These are phyloP conservation scores for Nylanderia fulva DNA, from an alignment of 1,140 invertebrate species.

Conservation along the genomic window DNA sequence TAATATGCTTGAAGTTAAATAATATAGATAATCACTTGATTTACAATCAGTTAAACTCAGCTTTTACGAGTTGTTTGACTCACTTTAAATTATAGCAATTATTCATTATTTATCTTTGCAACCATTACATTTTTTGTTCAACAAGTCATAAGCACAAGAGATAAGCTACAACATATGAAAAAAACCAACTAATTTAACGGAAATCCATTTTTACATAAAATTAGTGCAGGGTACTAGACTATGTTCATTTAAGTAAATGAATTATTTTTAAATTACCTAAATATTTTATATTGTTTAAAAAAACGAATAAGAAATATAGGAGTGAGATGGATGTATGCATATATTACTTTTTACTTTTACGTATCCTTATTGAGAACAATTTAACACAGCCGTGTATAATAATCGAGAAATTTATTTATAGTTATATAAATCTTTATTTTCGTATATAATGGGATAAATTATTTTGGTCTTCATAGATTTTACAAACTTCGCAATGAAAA, in stretches of 20 bases:
- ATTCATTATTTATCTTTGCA: too few relatives aligned
- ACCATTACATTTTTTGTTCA: too few relatives aligned
- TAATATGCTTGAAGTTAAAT: too few relatives aligned
- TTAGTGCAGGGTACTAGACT: too few relatives aligned
- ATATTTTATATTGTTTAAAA: neutral
- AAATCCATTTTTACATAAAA: too few relatives aligned
- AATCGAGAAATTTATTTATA: neutral
- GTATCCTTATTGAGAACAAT: neutral
- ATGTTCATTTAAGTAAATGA: slow-evolving; percentile 4
- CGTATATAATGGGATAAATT: neutral
- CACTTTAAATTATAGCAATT: too few relatives aligned
- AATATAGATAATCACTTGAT: too few relatives aligned
- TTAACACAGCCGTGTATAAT: neutral
- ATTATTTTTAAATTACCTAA: neutral
- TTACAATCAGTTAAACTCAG: too few relatives aligned
- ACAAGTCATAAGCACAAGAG: too few relatives aligned
- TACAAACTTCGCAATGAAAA: slow-evolving; percentile 18
- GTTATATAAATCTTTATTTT: neutral
- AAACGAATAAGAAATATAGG: neutral
- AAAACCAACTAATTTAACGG: too few relatives aligned
- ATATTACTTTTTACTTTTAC: neutral
- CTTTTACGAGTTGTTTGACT: too few relatives aligned
- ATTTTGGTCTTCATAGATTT: neutral
- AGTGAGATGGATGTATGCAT: neutral
- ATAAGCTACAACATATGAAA: too few relatives aligned